A percentile compares a stretch with the other conserved stretches of the same genome.
phyloP scores from a whole-genome alignment of 2,797 vertebrate species.

The Melanotaenia trifasciata region DNA sequence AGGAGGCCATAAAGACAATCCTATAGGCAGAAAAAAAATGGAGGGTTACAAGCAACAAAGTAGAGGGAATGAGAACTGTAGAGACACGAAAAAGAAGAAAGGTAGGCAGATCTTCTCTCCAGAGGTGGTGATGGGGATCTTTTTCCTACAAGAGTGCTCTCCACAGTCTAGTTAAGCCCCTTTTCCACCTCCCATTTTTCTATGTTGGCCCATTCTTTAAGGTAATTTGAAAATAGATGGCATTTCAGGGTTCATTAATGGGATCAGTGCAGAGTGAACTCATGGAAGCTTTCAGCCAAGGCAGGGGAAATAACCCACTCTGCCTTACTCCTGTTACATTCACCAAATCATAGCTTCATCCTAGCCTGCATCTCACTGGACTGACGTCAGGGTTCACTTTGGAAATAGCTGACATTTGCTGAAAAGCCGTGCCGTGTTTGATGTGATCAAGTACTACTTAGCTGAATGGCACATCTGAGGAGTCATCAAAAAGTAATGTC shows the following conservation, averaged over 20 bases:
- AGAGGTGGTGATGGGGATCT: constrained; percentile 25
- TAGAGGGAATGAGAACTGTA: constrained; percentile 5
- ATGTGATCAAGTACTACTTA: constrained; percentile 45
- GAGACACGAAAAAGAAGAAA: neutral
- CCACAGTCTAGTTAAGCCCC: constrained; percentile 17
- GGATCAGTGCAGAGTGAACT: constrained; percentile 44
- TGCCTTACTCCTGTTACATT: constrained; percentile 28
- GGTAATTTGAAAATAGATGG: constrained; percentile 65
- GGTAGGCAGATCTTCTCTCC: constrained; percentile 20
- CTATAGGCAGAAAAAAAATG: neutral
- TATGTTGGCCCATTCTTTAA: constrained; percentile 42
- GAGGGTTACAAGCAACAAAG: constrained; percentile 1
- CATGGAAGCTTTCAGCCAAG: constrained; percentile 34
- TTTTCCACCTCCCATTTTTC: constrained; percentile 18
- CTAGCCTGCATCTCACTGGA: constrained; percentile 25
- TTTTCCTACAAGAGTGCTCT: constrained; percentile 8
- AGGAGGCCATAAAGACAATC: constrained; percentile 1
- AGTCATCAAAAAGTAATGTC: constrained; percentile 64
- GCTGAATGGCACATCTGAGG: constrained; percentile 57
- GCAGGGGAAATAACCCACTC: constrained; percentile 36
- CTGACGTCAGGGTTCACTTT: constrained; percentile 7
- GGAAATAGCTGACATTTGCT: constrained; percentile 29
- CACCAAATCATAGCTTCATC: constrained; percentile 27
- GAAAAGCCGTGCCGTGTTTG: constrained; percentile 26
- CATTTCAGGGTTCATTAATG: constrained; percentile 62